Evolutionary conservation across 2,888 invertebrate species (phyloP).

Genomic region (Apotomis capreana): DNA sequence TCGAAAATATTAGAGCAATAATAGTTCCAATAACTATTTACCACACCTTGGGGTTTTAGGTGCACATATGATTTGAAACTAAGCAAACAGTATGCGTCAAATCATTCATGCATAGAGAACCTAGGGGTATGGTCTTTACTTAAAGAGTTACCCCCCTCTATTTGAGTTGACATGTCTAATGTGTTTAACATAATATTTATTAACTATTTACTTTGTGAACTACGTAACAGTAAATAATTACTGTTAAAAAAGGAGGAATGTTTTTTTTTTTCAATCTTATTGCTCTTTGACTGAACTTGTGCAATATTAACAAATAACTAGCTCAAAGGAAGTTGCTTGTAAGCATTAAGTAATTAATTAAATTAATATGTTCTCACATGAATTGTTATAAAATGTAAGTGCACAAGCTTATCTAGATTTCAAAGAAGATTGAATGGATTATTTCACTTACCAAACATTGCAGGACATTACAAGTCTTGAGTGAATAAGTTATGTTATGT

Average conservation of each 20-base stretch:
- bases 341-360: not conserved
- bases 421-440: not conserved
- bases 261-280: not conserved
- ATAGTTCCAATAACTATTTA: not conserved
- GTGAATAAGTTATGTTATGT: conserved; percentile 21
- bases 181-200: conserved; percentile 13
- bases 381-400: not conserved
- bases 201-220: conserved; percentile 4
- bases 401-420: not conserved
- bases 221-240: not conserved
- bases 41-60: too few species aligned
- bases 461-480: not conserved
- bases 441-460: not conserved
- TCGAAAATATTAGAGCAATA: conserved; percentile 60
- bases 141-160: conserved; percentile 26
- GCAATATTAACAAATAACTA: conserved; percentile 30
- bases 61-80: too few species aligned
- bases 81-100: too few species aligned
- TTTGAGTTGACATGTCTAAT: conserved; percentile 14
- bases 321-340: conserved; percentile 2
- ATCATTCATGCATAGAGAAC: too few species aligned
- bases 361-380: not conserved
- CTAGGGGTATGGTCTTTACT: not conserved
- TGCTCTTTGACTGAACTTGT: conserved; percentile 32
- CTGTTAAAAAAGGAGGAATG: conserved; percentile 18